Conservation (phyloP, 2,113 vertebrate genomes). For the Rhodinocichla rosea region DNA sequence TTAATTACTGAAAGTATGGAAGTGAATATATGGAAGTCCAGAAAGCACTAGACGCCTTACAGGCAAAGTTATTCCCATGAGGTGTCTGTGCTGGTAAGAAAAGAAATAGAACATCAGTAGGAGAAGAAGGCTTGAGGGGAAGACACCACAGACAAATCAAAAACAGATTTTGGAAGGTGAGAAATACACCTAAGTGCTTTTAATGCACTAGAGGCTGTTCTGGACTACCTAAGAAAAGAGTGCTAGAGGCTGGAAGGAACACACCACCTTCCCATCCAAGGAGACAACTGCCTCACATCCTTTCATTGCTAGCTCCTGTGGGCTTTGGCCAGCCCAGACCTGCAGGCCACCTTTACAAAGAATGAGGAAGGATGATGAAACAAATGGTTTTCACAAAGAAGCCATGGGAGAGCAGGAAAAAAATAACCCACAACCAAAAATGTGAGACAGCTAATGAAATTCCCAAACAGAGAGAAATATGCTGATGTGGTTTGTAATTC, state of each 20-base stretch:
- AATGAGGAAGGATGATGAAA: neutral
- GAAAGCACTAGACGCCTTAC: neutral
- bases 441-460: neutral
- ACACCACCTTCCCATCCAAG: neutral
- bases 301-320: neutral
- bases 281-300: neutral
- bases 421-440: neutral
- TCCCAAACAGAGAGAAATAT: neutral
- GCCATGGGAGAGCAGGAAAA: neutral
- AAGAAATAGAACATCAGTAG: neutral
- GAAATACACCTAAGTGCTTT: neutral
- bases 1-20: neutral
- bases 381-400: neutral
- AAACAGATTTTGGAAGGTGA: neutral
- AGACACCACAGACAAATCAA: neutral
- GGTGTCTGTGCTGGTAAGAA: neutral
- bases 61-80: neutral
- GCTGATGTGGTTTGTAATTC: neutral
- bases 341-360: neutral
- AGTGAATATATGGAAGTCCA: neutral
- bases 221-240: neutral
- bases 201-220: neutral
- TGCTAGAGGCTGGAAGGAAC: neutral
- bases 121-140: neutral
- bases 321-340: neutral